Conservation (phyloP, 2,113 vertebrate species). For the Struthio camelus region DNA sequence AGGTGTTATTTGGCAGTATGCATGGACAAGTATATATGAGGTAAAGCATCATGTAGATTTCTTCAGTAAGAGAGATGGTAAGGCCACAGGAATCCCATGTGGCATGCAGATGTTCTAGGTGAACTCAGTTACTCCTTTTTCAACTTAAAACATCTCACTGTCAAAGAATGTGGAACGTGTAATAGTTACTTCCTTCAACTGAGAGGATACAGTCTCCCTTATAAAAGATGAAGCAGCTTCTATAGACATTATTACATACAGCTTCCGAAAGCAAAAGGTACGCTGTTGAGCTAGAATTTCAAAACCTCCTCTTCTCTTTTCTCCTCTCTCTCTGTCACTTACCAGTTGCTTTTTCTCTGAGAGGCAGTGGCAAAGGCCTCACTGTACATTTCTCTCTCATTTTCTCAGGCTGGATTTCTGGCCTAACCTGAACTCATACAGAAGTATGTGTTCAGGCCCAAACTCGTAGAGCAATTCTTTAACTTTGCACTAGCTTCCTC, state of each 20-base stretch:
- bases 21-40: constrained; percentile 6
- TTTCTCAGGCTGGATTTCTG: not conserved
- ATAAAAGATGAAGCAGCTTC: not conserved
- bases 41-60: not conserved
- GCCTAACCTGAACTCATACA: not conserved
- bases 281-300: not conserved
- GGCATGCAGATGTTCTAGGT: not conserved
- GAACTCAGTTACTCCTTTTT: not conserved
- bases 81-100: not conserved
- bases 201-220: not conserved
- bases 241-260: not conserved
- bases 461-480: not conserved
- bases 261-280: not conserved
- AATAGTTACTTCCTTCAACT: not conserved
- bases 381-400: not conserved
- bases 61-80: not conserved
- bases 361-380: not conserved
- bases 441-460: not conserved
- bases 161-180: not conserved
- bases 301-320: not conserved
- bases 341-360: not conserved
- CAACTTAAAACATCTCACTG: not conserved
- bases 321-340: not conserved
- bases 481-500: not conserved
- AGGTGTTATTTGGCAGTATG: not conserved